These are phyloP conservation scores for Thaumetopoea pityocampa DNA, from an alignment of 1,140 invertebrate species.

Conservation along the genomic window DNA sequence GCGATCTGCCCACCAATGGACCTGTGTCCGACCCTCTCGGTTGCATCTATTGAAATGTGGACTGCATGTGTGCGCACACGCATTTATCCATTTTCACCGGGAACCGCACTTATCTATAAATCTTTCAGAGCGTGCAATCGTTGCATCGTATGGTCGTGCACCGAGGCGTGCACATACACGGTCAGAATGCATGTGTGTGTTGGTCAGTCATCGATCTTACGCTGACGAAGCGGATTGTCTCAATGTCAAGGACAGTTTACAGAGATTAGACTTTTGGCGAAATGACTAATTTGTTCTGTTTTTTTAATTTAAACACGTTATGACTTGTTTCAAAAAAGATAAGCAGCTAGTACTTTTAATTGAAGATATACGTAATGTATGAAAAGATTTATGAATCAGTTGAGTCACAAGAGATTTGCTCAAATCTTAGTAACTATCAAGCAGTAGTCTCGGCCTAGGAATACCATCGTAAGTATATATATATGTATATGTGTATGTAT, in stretches of 20 bases:
- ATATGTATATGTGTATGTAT: too few species aligned
- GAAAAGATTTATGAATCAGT: too few species aligned
- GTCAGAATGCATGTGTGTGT: background rate
- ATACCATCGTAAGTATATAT: too few species aligned
- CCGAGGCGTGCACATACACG: slow-evolving; percentile 61
- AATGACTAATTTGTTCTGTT: background rate
- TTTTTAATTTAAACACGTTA: too few species aligned
- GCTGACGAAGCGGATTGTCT: slow-evolving; percentile 9
- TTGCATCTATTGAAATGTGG: slow-evolving; percentile 71
- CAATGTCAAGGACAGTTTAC: slow-evolving; percentile 12
- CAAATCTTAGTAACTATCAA: too few species aligned
- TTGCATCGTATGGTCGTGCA: slow-evolving; percentile 66
- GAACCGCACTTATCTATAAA: slow-evolving; percentile 75
- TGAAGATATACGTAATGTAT: too few species aligned
- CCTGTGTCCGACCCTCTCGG: slow-evolving; percentile 57
- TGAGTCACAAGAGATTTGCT: too few species aligned
- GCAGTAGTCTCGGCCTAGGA: too few species aligned
- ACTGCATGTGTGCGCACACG: slow-evolving; percentile 64
- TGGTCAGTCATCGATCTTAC: slow-evolving; percentile 11
- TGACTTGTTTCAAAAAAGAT: too few species aligned
- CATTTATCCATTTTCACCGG: slow-evolving; percentile 77
- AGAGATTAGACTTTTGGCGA: background rate
- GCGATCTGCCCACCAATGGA: slow-evolving; percentile 40
- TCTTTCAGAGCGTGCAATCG: slow-evolving; percentile 77
- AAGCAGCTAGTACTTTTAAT: too few species aligned